Base-by-base conservation (phyloP, 2,888 invertebrate genomes). In the Tricholauxania praeusta region DNA sequence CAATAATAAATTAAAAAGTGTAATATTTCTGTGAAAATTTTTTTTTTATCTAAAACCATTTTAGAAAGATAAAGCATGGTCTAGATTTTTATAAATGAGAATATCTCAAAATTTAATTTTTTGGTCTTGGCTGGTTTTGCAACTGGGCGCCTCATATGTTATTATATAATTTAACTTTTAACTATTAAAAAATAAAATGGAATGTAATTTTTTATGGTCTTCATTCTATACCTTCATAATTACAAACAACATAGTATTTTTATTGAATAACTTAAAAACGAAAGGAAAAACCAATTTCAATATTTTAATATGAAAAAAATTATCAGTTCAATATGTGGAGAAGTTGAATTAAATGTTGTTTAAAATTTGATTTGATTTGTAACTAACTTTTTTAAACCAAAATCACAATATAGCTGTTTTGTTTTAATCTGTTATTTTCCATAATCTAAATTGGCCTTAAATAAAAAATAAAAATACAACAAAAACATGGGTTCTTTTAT, bases 381-480 rank as follows among this genome's bases (percentile, higher is more conserved):
- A 39, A 8, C 22, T 52, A 22, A 49, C 15, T 65, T 65, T 51
- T 28, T 15, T 49, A 51, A 47, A 39, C 10, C 19, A 39, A 55
- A 55, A 55, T 67, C 55, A 49, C 64, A n/a, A 39, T n/a, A 52
- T 19, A n/a, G 49, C 49, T 69, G 28, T 51, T 17, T 64, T 49
- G 47, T 71, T 64, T 70, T 57, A 71, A 71, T 55, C 63, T 71
- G 55, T 64, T 65, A 28, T 57, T 55, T 39, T 53, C 48, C 17
- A 59, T 28, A 64, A 48, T 71, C 47, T n/a, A 73, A 66, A 71
- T 74, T 73, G 76, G 76, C 76, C 74, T 76, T 76, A 73, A 76
- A 74, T 76, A 76, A 76, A 74, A 63, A 72, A 72, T 71, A 74
- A 64, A 71, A 63, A 57, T 63, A 69, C 52, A 17, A 57, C 49